A percentile compares a stretch with the other conserved stretches of the same genome.
Conservation (phyloP, 2,113 vertebrate genomes). For the Synodontis membranacea region DNA sequence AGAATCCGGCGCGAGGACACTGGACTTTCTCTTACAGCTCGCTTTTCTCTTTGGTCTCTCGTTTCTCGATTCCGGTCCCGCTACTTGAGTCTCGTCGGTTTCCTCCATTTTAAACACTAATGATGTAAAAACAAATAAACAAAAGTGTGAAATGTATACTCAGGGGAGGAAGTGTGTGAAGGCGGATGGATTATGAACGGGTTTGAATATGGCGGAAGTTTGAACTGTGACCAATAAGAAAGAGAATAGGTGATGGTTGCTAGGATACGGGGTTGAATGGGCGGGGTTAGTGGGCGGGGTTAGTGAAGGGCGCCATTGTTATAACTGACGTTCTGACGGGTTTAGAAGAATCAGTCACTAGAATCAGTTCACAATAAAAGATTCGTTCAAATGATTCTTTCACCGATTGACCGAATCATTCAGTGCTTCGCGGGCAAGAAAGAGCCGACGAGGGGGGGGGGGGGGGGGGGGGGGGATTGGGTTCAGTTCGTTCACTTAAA, state of each 20-base stretch:
- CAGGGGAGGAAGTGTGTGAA: neutral
- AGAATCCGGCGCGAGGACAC: slow-evolving; percentile 49
- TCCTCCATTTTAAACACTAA: slow-evolving; percentile 59
- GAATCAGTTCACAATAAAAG: too few relatives aligned
- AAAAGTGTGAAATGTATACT: slow-evolving; percentile 2
- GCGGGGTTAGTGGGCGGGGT: slow-evolving; percentile 34
- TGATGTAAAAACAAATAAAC: neutral
- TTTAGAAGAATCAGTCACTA: too few relatives aligned
- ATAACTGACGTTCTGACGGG: neutral
- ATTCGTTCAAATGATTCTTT: too few relatives aligned
- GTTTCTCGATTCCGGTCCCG: slow-evolving; percentile 4
- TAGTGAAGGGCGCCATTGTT: neutral
- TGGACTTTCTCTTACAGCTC: slow-evolving; percentile 52
- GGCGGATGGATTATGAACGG: slow-evolving; percentile 36
- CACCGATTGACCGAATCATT: too few relatives aligned
- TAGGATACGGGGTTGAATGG: slow-evolving; percentile 21
- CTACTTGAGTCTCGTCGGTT: slow-evolving; percentile 21
- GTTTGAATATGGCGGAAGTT: slow-evolving; percentile 74
- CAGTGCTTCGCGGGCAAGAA: too few relatives aligned
- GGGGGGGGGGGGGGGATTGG: too few relatives aligned
- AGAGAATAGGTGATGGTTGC: slow-evolving; percentile 18
- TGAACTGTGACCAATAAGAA: slow-evolving; percentile 62
- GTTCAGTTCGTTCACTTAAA: too few relatives aligned
- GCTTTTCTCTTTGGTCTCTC: slow-evolving; percentile 45
- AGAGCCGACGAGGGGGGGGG: too few relatives aligned